Conservation (phyloP, 2,797 vertebrate genomes). For the Pseudochaenichthys georgianus region DNA sequence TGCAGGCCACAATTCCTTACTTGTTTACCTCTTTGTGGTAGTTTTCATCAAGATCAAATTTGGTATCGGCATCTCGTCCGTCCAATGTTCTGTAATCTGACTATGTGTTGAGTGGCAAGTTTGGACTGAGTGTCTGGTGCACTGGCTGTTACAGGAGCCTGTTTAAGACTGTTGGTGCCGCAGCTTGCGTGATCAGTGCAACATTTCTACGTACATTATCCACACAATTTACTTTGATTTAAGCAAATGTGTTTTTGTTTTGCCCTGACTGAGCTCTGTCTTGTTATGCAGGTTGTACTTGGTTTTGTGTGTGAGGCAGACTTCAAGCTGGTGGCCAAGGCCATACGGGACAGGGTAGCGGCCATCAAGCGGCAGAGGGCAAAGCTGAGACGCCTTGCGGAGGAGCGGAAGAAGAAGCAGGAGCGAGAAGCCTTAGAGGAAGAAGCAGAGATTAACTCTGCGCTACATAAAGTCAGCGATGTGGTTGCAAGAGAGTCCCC, state of each 20-base stretch:
- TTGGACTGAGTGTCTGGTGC: slow-evolving; percentile 27
- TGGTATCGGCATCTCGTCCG: slow-evolving; percentile 64
- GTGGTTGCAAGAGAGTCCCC: slow-evolving; percentile 30
- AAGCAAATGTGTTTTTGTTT: slow-evolving; percentile 35
- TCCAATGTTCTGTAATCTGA: slow-evolving; percentile 68
- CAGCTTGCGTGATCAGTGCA: not conserved
- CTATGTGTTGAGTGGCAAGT: slow-evolving; percentile 70
- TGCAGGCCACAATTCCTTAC: slow-evolving; percentile 59
- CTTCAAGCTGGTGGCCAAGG: slow-evolving; percentile 96
- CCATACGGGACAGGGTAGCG: slow-evolving; percentile 92
- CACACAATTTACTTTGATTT: slow-evolving; percentile 19
- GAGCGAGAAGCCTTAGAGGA: slow-evolving; percentile 82
- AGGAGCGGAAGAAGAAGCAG: slow-evolving; percentile 77
- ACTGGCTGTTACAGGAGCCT: slow-evolving; percentile 21
- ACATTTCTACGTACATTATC: slow-evolving; percentile 17
- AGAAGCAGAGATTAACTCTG: slow-evolving; percentile 75
- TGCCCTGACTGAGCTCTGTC: slow-evolving; percentile 43
- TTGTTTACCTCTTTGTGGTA: slow-evolving; percentile 67
- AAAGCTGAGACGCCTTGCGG: slow-evolving; percentile 87
- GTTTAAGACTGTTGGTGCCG: slow-evolving; percentile 13
- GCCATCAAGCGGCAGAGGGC: slow-evolving; percentile 94
- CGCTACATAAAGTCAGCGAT: slow-evolving; percentile 66
- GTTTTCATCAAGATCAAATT: slow-evolving; percentile 86
- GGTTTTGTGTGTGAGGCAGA: slow-evolving; percentile 95
- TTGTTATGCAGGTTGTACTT: slow-evolving; percentile 88